phyloP scores from a whole-genome alignment of 2,888 invertebrate genomes.

The Bombylius discolor region DNA sequence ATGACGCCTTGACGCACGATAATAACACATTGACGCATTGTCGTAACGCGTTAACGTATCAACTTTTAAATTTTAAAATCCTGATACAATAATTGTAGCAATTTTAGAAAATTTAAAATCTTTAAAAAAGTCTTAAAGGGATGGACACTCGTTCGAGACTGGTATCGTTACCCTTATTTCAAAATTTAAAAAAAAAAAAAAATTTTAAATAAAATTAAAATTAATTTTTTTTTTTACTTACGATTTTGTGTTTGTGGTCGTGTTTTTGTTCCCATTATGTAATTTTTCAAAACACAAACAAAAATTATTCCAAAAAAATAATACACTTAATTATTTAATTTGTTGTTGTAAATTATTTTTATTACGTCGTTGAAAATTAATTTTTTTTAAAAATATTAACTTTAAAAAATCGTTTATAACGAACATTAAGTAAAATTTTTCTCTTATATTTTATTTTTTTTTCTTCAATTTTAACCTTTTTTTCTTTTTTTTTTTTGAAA shows the following conservation, averaged over 20 bases:
- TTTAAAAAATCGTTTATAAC: neutral
- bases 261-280: constrained; percentile 14
- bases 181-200: neutral
- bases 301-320: too few relatives aligned
- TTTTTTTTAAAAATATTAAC: neutral
- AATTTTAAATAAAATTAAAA: neutral
- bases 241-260: constrained; percentile 11
- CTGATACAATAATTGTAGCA: neutral
- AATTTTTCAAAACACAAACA: neutral
- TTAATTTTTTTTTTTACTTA: constrained; percentile 2
- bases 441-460: too few relatives aligned
- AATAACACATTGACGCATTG: too few relatives aligned
- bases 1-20: too few relatives aligned
- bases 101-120: neutral
- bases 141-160: too few relatives aligned
- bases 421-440: too few relatives aligned
- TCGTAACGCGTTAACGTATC: too few relatives aligned
- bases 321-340: neutral
- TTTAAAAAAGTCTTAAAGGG: neutral
- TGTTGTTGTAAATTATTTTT: neutral
- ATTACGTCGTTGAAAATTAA: neutral
- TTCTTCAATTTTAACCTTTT: too few relatives aligned
- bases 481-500: too few relatives aligned
- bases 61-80: neutral
- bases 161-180: neutral